Evolutionary conservation across 2,888 invertebrate species (phyloP).

Genomic region (Liopterus haemorrhoidalis): DNA sequence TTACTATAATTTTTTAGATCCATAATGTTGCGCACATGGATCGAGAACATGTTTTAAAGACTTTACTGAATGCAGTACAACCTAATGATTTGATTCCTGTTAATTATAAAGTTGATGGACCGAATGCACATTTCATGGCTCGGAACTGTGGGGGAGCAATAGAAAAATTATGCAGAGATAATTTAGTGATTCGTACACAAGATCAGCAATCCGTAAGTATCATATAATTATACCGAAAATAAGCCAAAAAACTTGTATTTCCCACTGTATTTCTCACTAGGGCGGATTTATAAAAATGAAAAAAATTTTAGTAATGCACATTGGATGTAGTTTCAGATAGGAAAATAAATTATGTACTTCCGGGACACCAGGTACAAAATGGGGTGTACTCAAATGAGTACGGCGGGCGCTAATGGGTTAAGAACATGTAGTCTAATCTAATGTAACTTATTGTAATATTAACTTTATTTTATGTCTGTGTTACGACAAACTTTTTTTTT

Average conservation of each 20-base stretch:
- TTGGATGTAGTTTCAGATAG: no score
- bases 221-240: not conserved
- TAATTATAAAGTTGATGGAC: conserved; percentile 40
- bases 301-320: no score
- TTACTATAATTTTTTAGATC: conserved; percentile 31
- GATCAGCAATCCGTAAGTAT: conserved; percentile 16
- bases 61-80: conserved; percentile 45
- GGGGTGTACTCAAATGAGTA: no score
- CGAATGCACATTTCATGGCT: conserved; percentile 45
- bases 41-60: conserved; percentile 43
- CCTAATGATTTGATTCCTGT: conserved; percentile 50
- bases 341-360: no score
- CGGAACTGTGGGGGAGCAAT: conserved; percentile 48
- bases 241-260: no score
- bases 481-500: conserved; percentile 18
- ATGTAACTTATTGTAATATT: not conserved
- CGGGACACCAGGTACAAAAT: no score
- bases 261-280: no score
- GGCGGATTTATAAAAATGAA: no score
- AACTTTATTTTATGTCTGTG: conserved; percentile 3
- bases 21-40: conserved; percentile 40
- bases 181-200: conserved; percentile 38
- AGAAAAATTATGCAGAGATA: conserved; percentile 46
- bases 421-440: no score
- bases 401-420: no score